Evolutionary conservation across 2,797 vertebrate species (phyloP), one percentile per base, ranked within the genome.

Genomic region (Falco novaeseelandiae): DNA sequence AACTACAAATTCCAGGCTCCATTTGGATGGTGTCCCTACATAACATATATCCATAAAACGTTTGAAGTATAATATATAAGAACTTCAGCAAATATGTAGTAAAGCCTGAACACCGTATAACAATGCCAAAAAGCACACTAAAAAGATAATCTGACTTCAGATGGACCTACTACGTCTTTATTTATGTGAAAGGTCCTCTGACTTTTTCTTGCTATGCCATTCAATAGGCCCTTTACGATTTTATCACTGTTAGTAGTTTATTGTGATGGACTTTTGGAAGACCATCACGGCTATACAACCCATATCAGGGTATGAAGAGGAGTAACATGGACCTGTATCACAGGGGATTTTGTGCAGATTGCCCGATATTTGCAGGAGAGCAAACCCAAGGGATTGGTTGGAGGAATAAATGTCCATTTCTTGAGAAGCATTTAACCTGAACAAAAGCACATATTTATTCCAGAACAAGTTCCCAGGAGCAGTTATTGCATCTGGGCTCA

Each of bases 1-100:
- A 81, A 38, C 44, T 57, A 83, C 7, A 49, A 85, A 73, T 51
- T 46, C 32, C 27, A 78, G 48, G 44, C 25, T 80, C 72, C 17
- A 0, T 1, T 7, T 10, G 42, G 4, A 8, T 10, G 4, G 27
- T 36, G 16, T 22, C 34, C 46, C 34, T 34, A 8, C 30, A 26
- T 23, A 77, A 46, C 18, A 57, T 14, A 17, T 2, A 36, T 1
- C 10, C 17, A 7, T 12, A 52, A 12, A 82, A 36, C 6, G 40
- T 36, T 52, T 63, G 29, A n/a, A 46, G 22, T 38, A 2, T 3
- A 65, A 49, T 17, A 32, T 7, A n/a, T 19, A 30, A 69, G 3
- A 67, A 62, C 44, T 42, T 20, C 0, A 61, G 6, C 15, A 66
- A 66, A 16, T 10, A 29, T 1, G 4, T 22, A 29, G 12, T 32